Conservation (phyloP, 2,888 invertebrate genomes). For the Leptopilina syphax region DNA sequence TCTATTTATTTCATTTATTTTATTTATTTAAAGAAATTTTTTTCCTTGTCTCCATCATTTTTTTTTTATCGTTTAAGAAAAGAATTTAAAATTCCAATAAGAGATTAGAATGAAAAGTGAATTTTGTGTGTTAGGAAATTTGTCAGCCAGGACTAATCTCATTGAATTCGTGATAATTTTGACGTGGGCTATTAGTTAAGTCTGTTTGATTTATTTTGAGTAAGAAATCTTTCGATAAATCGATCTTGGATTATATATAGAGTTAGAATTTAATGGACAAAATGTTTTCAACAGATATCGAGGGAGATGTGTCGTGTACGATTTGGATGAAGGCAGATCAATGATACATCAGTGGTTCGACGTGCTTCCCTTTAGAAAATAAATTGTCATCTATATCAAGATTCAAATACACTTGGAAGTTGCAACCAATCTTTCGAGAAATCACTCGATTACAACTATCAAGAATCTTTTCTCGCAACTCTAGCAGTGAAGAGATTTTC, state of each 20-base stretch:
- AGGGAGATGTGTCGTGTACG: slow-evolving; percentile 70
- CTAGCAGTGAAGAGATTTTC: too few relatives aligned
- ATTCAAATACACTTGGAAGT: background rate
- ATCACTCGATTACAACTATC: background rate
- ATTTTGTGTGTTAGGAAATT: background rate
- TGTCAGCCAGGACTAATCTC: slow-evolving; percentile 17
- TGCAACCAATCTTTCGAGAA: background rate
- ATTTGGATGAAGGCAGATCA: slow-evolving; percentile 67
- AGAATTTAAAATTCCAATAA: background rate
- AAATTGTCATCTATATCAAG: slow-evolving; percentile 21
- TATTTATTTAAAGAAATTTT: background rate
- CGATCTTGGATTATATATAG: background rate
- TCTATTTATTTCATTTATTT: too few relatives aligned
- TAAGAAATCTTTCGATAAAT: background rate
- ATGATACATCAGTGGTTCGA: slow-evolving; percentile 73
- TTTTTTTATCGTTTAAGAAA: background rate
- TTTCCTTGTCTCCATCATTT: background rate
- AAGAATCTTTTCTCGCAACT: background rate
- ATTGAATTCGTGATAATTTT: slow-evolving; percentile 5
- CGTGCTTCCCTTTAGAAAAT: slow-evolving; percentile 59
- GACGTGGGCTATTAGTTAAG: slow-evolving; percentile 17
- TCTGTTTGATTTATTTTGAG: background rate
- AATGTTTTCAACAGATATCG: slow-evolving; percentile 59
- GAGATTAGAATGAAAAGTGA: slow-evolving; percentile 34
- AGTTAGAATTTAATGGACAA: slow-evolving; percentile 9